Evolutionary conservation across 1,140 invertebrate genomes (phyloP), one percentile per base, ranked within the genome.

Genomic region (Magallana gigas): DNA sequence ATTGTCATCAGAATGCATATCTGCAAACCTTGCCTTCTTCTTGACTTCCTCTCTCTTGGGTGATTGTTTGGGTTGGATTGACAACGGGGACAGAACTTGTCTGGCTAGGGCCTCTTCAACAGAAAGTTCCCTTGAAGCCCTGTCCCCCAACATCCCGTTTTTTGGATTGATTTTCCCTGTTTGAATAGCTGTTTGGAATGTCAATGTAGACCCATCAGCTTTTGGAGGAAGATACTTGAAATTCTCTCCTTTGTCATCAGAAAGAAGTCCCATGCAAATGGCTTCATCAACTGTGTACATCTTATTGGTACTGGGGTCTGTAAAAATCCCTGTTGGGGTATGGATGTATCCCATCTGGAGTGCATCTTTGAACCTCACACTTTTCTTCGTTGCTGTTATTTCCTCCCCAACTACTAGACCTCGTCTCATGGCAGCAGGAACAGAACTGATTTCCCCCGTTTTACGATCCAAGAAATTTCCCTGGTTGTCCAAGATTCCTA

Each of bases 311-410:
- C 96, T 96, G 12, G 97, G 97, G 94, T 98, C 97, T 81, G 95
- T 97, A 94, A 97, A 98, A 12, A 97, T 96, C 91, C 97, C 97
- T 29, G 96, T 96, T 90, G 96, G 95, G 0, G 96, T 94, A 92
- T 98, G 97, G 89, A 98, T 97, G 68, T 98, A 96, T 88, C 97
- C 97, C 92, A 96, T 95, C 85, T 96, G 95, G 60, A 98, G 95
- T 8, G 98, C 98, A 93, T 97, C 97, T 91, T 97, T 97, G 84
- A 98, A 96, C 91, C 97, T 97, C 90, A 99, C 95, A 59, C 58
- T 83, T 59, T 88, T 58, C 83, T 85, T 57, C 11, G 84, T 48
- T 11, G 62, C 48, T 56, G 88, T 81, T 57, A 89, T 84, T 56
- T 87, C 87, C 90, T 96, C 96, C 0, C 96, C 95, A 91, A 98